phyloP scores from a whole-genome alignment of 2,797 vertebrate genomes.

The Passerculus sandwichensis region DNA sequence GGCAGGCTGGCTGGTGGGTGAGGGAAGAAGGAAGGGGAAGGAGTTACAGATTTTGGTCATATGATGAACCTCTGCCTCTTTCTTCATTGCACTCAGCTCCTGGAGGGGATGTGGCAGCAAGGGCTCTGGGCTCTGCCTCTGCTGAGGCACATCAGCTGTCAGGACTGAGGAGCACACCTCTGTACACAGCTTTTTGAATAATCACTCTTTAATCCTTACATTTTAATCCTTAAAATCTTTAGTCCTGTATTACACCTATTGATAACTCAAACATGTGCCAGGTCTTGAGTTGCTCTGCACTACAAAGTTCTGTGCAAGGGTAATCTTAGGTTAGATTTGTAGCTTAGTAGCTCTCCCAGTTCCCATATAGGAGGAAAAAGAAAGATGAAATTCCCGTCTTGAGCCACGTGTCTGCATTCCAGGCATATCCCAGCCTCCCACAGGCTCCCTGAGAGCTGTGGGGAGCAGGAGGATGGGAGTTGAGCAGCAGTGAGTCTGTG shows the following conservation, averaged over 20 bases:
- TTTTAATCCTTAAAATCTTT: background rate
- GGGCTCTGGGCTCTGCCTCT: background rate
- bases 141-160: background rate
- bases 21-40: background rate
- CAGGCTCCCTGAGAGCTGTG: background rate
- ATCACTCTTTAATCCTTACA: background rate
- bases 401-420: background rate
- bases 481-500: background rate
- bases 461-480: background rate
- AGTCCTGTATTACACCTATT: too few species aligned
- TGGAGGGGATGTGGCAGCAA: background rate
- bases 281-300: background rate
- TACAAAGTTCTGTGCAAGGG: background rate
- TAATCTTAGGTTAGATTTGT: background rate
- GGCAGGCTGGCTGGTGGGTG: background rate
- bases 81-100: background rate
- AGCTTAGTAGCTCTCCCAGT: background rate
- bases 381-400: background rate
- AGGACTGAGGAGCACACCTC: background rate
- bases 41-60: background rate
- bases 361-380: background rate
- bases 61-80: background rate
- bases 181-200: background rate
- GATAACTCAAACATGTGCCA: background rate
- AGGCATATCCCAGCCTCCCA: slow-evolving; percentile 7